These are phyloP conservation scores for Mustela lutreola DNA, from an alignment of 2,113 vertebrate genomes.

Conservation along the genomic window DNA sequence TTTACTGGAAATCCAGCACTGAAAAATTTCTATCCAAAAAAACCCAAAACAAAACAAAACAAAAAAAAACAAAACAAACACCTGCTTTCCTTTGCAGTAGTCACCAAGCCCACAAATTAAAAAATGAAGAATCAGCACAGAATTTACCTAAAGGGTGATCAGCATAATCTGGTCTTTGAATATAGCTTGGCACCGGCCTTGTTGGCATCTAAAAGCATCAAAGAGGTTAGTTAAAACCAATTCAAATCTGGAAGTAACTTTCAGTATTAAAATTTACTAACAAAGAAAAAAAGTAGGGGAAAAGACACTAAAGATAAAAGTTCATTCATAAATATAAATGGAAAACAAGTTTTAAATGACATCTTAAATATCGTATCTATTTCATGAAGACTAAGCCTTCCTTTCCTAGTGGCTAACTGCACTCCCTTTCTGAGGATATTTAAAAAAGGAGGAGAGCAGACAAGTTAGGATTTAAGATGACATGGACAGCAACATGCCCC, in stretches of 20 bases:
- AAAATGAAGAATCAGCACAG: not conserved
- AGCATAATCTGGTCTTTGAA: constrained; percentile 98
- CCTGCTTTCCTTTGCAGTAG: not conserved
- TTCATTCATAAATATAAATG: not conserved
- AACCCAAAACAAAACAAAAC: not conserved
- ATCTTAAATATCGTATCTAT: not conserved
- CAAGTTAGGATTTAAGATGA: not conserved
- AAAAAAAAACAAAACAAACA: not conserved
- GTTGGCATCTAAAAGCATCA: constrained; percentile 92
- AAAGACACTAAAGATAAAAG: not conserved
- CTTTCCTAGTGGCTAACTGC: not conserved
- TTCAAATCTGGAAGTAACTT: not conserved
- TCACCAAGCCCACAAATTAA: constrained; percentile 14
- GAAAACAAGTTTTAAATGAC: not conserved
- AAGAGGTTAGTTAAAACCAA: constrained; percentile 25
- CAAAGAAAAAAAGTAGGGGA: not conserved
- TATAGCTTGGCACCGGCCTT: constrained; percentile 95
- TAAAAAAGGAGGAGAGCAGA: not conserved
- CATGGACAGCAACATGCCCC: not conserved
- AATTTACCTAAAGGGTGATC: constrained; percentile 97
- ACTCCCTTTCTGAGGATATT: not conserved
- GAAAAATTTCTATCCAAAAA: not conserved
- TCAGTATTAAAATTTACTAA: constrained; percentile 48
- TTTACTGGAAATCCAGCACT: not conserved
- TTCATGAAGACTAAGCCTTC: not conserved